These are phyloP conservation scores for Phrixothrix hirtus DNA, from an alignment of 2,888 invertebrate species.

Conservation along the genomic window DNA sequence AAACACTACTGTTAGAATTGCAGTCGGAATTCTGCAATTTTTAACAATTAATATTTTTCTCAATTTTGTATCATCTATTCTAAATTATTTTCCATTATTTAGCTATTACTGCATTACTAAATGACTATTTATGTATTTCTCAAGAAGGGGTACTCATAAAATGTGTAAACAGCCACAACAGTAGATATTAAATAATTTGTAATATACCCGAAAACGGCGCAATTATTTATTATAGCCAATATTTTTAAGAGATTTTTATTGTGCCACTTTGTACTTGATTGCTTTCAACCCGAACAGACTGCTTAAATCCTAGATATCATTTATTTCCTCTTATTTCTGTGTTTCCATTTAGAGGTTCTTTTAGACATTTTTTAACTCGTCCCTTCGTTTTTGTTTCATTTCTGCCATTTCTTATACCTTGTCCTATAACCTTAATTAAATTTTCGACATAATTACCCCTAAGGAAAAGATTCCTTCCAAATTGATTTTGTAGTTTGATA, in stretches of 20 bases:
- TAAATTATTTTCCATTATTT: not conserved
- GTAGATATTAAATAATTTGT: no score
- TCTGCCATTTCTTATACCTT: constrained; percentile 10
- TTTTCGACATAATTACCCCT: constrained; percentile 16
- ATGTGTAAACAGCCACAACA: no score
- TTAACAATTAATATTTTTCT: no score
- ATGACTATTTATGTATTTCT: not conserved
- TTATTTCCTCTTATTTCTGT: constrained; percentile 8
- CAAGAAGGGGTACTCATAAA: no score
- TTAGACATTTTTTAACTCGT: constrained; percentile 3
- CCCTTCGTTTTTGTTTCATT: constrained; percentile 13
- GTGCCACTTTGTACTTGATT: constrained; percentile 4
- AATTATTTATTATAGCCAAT: constrained; percentile 6
- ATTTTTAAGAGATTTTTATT: constrained; percentile 10
- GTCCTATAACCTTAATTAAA: constrained; percentile 20
- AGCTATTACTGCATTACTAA: not conserved
- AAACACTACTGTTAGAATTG: no score
- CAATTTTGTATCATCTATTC: no score
- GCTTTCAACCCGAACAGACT: constrained; percentile 9
- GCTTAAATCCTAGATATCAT: constrained; percentile 11
- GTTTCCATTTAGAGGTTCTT: constrained; percentile 14
- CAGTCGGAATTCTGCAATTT: no score
- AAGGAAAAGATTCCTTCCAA: constrained; percentile 8
- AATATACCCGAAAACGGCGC: not conserved
- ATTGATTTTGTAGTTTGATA: constrained; percentile 21